Conservation (phyloP, 2,888 invertebrate genomes). For the Melieria crassipennis region DNA sequence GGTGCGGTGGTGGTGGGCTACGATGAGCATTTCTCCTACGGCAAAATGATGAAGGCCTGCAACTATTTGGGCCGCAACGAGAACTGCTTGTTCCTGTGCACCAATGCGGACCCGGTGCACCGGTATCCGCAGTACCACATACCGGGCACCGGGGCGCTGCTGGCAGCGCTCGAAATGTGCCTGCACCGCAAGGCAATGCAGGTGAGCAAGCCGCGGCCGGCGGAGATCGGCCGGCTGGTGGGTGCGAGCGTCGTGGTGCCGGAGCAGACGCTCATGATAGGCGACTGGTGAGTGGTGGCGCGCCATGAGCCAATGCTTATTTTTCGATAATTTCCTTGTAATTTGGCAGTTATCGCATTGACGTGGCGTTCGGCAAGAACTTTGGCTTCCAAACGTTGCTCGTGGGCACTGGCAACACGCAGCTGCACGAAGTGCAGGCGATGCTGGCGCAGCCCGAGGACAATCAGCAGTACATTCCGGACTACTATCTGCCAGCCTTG, state of each 20-base stretch:
- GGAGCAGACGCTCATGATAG: constrained; percentile 72
- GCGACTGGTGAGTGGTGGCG: constrained; percentile 58
- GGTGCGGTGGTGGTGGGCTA: constrained; percentile 95
- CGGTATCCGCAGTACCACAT: constrained; percentile 77
- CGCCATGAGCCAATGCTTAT: too few relatives aligned
- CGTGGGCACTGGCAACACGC: constrained; percentile 87
- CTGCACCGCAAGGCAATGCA: constrained; percentile 80
- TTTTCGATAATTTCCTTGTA: too few relatives aligned
- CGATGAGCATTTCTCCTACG: constrained; percentile 90
- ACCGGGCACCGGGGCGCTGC: constrained; percentile 86
- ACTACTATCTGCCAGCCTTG: constrained; percentile 76
- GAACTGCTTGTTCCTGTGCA: constrained; percentile 84
- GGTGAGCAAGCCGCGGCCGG: constrained; percentile 90
- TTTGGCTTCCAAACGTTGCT: constrained; percentile 89
- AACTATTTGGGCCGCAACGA: constrained; percentile 79
- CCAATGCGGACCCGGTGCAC: constrained; percentile 91
- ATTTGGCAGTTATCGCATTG: constrained; percentile 82
- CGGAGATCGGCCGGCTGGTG: constrained; percentile 77
- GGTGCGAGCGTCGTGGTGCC: constrained; percentile 80
- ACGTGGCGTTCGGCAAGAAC: constrained; percentile 87
- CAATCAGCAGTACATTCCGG: constrained; percentile 74
- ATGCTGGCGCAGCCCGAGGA: constrained; percentile 69
- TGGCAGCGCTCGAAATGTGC: constrained; percentile 84
- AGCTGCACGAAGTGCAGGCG: constrained; percentile 68
- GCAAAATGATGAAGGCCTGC: constrained; percentile 90